Evolutionary conservation across 2,113 vertebrate genomes (phyloP).

Genomic region (Phylloscopus trochilus): DNA sequence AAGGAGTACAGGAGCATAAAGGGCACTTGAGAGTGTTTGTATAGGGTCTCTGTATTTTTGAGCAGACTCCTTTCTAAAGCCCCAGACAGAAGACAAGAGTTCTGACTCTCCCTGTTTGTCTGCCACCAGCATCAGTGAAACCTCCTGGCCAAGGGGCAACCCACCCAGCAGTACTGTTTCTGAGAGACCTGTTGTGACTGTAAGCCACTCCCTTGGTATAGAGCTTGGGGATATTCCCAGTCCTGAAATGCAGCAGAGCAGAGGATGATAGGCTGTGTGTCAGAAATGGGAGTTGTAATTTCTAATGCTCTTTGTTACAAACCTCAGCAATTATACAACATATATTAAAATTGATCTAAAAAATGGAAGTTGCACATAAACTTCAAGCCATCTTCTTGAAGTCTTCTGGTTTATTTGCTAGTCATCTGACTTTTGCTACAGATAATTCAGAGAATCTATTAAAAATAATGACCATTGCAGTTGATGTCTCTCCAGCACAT

Average conservation of each 20-base stretch:
- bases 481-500: background rate
- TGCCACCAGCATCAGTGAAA: background rate
- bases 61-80: background rate
- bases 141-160: background rate
- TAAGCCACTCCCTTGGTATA: background rate
- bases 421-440: background rate
- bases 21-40: background rate
- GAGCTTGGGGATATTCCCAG: background rate
- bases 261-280: background rate
- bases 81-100: background rate
- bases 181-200: background rate
- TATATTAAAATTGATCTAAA: background rate
- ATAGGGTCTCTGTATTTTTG: background rate
- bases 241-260: background rate
- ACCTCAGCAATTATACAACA: background rate
- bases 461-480: constrained; percentile 11
- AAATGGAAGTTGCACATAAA: background rate
- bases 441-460: background rate
- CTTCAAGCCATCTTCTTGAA: background rate
- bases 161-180: fast-evolving
- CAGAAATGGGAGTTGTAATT: background rate
- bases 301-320: background rate
- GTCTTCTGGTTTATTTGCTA: background rate
- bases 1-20: background rate
- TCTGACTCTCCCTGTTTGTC: background rate